Base-by-base conservation (phyloP, 23 tunicate species). In the Botrylloides violaceus region DNA sequence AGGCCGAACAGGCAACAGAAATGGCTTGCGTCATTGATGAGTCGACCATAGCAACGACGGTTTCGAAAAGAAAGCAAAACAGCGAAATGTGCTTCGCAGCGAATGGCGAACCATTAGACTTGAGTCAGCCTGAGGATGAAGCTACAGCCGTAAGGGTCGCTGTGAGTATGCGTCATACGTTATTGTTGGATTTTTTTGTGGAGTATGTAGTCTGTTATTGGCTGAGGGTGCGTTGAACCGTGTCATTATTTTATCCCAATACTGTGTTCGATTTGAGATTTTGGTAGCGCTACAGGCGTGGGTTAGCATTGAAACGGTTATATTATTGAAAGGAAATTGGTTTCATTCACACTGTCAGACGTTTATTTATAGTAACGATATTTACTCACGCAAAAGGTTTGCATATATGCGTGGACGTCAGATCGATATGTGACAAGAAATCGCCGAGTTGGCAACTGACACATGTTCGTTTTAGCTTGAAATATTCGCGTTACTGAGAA, bases 321-420 rank as follows among this genome's bases (percentile, higher is more conserved):
- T 63, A 63, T 63, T 63, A 28, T 63, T 31, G 70, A 63, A 63
- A 26, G 33, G 70, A 63, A 63, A 63, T 63, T 34, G 70, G 70
- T 63, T 63, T 63, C 70, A 63, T 63, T 63, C 70, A 63, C 70
- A 34, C 34, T 63, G 33, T 33, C 70, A 63, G 70, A 63, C 70
- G 70, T 63, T 63, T 63, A 63, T 63, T 63, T 63, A 63, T 63
- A 63, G 70, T 31, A 23, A 9, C 70, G 23, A 43, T 43, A 43
- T 43, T 43, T 43, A 43, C 53, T 43, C 53, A 43, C 53, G 53
- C 53, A 43, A 43, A 15, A 7, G 53, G 12, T 43, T 43, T 43
- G 53, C 53, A 43, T 43, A 43, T 7, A 43, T 43, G 53, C 53
- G 53, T 43, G 53, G 53, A 43, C 53, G 53, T 15, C 9, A 43